Conservation (phyloP, 2,113 vertebrate genomes). For the Carlito syrichta region DNA sequence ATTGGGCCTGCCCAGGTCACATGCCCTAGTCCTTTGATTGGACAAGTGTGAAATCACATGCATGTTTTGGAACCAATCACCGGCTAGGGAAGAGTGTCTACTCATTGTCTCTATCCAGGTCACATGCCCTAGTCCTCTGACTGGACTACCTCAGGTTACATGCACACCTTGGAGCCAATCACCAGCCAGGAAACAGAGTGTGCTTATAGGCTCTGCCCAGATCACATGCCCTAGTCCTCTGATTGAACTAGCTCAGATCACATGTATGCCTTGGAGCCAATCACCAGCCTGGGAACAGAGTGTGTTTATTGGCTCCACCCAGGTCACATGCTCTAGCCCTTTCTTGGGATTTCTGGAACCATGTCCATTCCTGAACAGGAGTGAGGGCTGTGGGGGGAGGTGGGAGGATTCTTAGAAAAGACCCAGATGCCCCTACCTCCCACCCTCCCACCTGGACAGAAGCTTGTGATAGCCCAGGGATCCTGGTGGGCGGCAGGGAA, state of each 20-base stretch:
- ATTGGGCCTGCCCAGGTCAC: not conserved
- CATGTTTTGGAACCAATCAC: too few species aligned
- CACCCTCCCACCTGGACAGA: not conserved
- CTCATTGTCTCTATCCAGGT: not conserved
- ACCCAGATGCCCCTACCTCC: not conserved
- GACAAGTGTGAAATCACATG: too few species aligned
- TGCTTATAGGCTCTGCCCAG: not conserved
- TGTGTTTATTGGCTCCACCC: not conserved
- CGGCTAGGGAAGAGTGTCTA: too few species aligned
- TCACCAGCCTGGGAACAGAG: not conserved
- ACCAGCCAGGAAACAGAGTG: not conserved
- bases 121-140: not conserved
- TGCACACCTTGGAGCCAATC: not conserved
- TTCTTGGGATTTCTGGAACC: not conserved
- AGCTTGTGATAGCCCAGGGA: not conserved
- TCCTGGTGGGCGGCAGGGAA: not conserved
- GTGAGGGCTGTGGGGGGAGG: not conserved
- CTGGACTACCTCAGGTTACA: not conserved
- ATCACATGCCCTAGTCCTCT: not conserved
- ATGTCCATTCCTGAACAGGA: not conserved
- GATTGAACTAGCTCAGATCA: too few species aligned
- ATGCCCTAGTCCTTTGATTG: too few species aligned
- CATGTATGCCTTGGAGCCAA: not conserved
- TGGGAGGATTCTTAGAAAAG: not conserved
- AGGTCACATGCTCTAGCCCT: not conserved